These are phyloP conservation scores for Piprites chloris DNA, from an alignment of 2,113 vertebrate species.

Conservation along the genomic window DNA sequence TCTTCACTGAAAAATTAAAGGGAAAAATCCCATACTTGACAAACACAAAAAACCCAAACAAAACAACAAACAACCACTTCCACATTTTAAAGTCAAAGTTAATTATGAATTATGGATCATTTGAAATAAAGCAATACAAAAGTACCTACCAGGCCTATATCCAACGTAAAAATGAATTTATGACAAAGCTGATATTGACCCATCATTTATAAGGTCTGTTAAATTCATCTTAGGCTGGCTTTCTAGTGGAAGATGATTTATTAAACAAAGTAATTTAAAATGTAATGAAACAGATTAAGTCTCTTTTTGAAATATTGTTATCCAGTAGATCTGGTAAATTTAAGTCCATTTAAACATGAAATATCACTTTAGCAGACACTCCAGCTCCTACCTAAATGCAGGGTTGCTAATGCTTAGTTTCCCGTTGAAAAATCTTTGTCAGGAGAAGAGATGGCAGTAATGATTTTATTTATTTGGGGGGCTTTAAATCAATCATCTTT, in stretches of 20 bases:
- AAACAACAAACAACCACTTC: background rate
- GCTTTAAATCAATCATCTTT: background rate
- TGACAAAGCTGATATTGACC: constrained; percentile 62
- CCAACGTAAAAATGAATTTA: constrained; percentile 67
- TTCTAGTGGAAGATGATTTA: constrained; percentile 59
- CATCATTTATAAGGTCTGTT: constrained; percentile 68
- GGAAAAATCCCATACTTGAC: background rate
- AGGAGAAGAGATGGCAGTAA: background rate
- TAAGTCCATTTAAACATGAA: constrained; percentile 42
- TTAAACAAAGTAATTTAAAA: constrained; percentile 54
- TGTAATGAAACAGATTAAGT: constrained; percentile 60
- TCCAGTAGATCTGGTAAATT: constrained; percentile 11
- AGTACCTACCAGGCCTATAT: constrained; percentile 52
- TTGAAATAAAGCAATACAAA: constrained; percentile 49
- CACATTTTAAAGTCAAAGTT: constrained; percentile 39
- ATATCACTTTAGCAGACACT: background rate
- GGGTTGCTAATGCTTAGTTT: background rate
- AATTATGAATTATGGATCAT: constrained; percentile 56
- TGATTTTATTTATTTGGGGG: constrained; percentile 3
- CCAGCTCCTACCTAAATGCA: background rate
- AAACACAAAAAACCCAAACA: constrained; percentile 36
- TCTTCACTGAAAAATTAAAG: background rate
- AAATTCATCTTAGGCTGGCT: constrained; percentile 48
- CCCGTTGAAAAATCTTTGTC: background rate
- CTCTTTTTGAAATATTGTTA: constrained; percentile 63